phyloP scores from a whole-genome alignment of 2,797 vertebrate genomes.

The Parambassis ranga region DNA sequence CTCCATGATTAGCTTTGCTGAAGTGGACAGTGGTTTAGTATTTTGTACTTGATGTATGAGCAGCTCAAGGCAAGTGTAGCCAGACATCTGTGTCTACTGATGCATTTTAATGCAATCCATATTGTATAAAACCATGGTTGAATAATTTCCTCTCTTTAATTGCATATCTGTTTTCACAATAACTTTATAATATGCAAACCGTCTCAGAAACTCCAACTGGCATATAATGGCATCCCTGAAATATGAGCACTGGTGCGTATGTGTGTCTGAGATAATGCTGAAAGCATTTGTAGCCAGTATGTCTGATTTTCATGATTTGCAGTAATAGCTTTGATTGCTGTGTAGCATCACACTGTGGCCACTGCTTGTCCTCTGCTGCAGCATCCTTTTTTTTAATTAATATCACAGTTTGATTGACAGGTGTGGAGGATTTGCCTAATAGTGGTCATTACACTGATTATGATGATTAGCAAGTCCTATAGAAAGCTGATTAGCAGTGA shows the following conservation, averaged over 20 bases:
- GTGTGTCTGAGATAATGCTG: not conserved
- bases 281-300: not conserved
- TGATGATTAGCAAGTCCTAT: slow-evolving; percentile 11
- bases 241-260: not conserved
- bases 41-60: too few species aligned
- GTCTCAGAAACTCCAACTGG: too few species aligned
- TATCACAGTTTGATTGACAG: slow-evolving; percentile 24
- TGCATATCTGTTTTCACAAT: too few species aligned
- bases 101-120: too few species aligned
- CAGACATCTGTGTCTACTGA: too few species aligned
- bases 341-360: not conserved
- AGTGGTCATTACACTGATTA: slow-evolving; percentile 32
- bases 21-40: too few species aligned
- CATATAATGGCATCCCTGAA: not conserved
- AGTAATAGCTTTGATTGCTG: not conserved
- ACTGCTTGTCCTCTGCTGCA: not conserved
- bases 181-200: too few species aligned
- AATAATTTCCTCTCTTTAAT: too few species aligned
- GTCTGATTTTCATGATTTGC: not conserved
- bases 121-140: too few species aligned
- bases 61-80: too few species aligned
- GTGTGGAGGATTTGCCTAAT: slow-evolving; percentile 7
- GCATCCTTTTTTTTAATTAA: not conserved
- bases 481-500: slow-evolving; percentile 16
- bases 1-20: too few species aligned